Conservation (phyloP, 1,140 invertebrate genomes). For the Lasioglossum albipes region DNA sequence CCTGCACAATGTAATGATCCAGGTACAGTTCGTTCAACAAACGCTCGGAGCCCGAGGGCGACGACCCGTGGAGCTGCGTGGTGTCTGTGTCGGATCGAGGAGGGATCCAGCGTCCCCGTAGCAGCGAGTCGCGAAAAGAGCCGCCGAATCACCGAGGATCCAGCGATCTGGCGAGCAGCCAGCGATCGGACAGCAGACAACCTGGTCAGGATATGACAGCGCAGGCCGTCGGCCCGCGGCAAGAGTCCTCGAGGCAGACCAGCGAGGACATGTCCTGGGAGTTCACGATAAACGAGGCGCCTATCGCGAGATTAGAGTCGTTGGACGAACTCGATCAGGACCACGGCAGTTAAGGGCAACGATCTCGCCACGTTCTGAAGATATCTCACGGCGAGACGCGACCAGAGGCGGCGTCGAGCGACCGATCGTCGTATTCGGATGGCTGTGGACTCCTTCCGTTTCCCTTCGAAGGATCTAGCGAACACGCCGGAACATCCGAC, state of each 20-base stretch:
- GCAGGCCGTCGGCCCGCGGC: conserved; percentile 27
- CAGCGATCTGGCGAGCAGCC: conserved; percentile 43
- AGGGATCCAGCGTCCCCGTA: conserved; percentile 67
- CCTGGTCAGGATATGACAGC: conserved; percentile 33
- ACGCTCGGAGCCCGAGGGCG: conserved; percentile 73
- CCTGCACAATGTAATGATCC: not conserved
- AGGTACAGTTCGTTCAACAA: conserved; percentile 79
- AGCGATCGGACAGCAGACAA: conserved; percentile 53
- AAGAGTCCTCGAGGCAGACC: conserved; percentile 67
- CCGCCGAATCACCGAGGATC: conserved; percentile 58
- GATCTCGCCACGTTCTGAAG: conserved; percentile 8
- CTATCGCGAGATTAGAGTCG: conserved; percentile 84
- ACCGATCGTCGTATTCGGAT: conserved; percentile 30
- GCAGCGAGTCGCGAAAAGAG: conserved; percentile 71
- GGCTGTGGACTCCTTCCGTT: conserved; percentile 47
- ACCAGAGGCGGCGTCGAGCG: conserved; percentile 15
- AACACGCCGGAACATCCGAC: not conserved
- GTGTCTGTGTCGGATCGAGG: conserved; percentile 62
- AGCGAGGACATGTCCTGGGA: conserved; percentile 82
- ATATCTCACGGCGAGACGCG: conserved; percentile 10
- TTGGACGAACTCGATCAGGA: conserved; percentile 84
- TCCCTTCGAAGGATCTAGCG: conserved; percentile 8
- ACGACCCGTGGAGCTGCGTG: conserved; percentile 76
- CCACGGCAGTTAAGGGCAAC: conserved; percentile 72
- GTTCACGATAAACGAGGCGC: conserved; percentile 81